phyloP scores from a whole-genome alignment of 1,140 invertebrate species.

The Homarus americanus region DNA sequence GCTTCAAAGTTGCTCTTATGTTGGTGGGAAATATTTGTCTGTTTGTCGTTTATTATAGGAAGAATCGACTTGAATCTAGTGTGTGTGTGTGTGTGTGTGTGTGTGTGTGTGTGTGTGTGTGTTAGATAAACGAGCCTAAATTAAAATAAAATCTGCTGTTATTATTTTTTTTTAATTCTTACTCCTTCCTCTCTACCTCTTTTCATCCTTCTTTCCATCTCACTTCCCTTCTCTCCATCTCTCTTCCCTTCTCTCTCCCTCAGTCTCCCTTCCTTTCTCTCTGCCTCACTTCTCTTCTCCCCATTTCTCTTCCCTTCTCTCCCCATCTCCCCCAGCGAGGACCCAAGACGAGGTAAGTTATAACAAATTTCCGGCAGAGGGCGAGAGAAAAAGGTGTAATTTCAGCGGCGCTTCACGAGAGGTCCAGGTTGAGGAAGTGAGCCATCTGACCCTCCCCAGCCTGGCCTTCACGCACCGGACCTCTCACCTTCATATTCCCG shows the following conservation, averaged over 20 bases:
- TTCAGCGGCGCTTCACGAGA: not conserved
- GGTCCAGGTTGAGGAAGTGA: not conserved
- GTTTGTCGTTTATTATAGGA: not conserved
- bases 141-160: not conserved
- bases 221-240: not conserved
- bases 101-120: slow-evolving; percentile 7
- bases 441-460: not conserved
- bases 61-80: not conserved
- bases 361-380: not conserved
- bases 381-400: not conserved
- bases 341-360: not conserved
- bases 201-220: not conserved
- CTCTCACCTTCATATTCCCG: not conserved
- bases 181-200: too few species aligned
- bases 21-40: slow-evolving; percentile 15
- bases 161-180: not conserved
- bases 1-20: not conserved
- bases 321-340: not conserved
- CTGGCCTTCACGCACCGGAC: not conserved
- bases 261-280: too few species aligned
- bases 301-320: not conserved
- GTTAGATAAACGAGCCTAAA: not conserved
- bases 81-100: slow-evolving; percentile 31
- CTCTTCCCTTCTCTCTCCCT: too few species aligned
- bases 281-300: too few species aligned